Conservation (phyloP, 2,888 invertebrate species). For the Morpho achilles region DNA sequence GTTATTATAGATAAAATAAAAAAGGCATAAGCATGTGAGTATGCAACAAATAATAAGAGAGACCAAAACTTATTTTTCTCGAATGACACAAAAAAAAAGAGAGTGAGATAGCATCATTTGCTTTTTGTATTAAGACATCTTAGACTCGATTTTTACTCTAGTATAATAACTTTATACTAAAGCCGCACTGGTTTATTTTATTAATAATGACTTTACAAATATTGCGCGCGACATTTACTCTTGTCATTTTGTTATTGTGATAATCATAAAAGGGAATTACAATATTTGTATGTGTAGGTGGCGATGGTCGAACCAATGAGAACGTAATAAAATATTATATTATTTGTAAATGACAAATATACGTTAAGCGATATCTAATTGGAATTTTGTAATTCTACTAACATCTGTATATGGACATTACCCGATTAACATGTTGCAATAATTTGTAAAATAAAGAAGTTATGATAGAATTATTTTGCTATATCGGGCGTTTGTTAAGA, state of each 20-base stretch:
- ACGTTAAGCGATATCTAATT: conserved; percentile 3
- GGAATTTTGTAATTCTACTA: not conserved
- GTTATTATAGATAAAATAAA: too few species aligned
- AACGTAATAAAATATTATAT: conserved; percentile 17
- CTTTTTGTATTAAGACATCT: too few species aligned
- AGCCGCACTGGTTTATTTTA: not conserved
- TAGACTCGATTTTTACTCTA: too few species aligned
- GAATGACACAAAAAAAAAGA: too few species aligned
- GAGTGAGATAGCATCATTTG: too few species aligned
- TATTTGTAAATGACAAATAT: conserved; percentile 15
- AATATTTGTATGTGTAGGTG: conserved; percentile 28
- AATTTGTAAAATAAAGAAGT: not conserved
- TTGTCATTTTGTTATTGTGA: conserved; percentile 11
- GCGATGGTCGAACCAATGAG: conserved; percentile 13
- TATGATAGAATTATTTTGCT: too few species aligned
- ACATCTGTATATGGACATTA: not conserved
- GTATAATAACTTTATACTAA: too few species aligned
- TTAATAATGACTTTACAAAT: conserved; percentile 6
- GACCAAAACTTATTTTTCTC: too few species aligned
- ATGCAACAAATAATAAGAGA: too few species aligned
- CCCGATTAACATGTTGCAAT: not conserved
- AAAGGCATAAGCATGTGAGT: too few species aligned
- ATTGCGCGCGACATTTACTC: conserved; percentile 9
- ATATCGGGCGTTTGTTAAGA: too few species aligned
- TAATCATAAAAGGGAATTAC: conserved; percentile 25